These are phyloP conservation scores for Chrysolina haemoptera DNA, from an alignment of 2,888 invertebrate genomes.

Conservation along the genomic window DNA sequence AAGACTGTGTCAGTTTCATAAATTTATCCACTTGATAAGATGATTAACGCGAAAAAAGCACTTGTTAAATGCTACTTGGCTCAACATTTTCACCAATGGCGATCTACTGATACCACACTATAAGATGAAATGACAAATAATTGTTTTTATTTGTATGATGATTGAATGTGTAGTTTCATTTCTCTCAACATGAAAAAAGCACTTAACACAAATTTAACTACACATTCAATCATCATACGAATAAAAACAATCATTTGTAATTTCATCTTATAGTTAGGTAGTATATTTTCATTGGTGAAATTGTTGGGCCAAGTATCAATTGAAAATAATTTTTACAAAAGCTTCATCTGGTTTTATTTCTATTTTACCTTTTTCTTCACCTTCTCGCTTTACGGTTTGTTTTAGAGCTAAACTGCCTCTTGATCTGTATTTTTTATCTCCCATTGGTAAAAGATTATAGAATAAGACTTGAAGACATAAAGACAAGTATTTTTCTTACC, in stretches of 20 bases:
- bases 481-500: slow-evolving; percentile 7
- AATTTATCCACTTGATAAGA: background rate
- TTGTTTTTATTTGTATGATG: slow-evolving; percentile 4
- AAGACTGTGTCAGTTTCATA: slow-evolving; percentile 4
- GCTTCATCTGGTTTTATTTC: slow-evolving; percentile 10
- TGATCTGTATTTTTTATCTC: slow-evolving; percentile 16
- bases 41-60: slow-evolving; percentile 4
- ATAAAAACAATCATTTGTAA: slow-evolving; percentile 4
- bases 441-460: slow-evolving; percentile 9
- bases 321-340: background rate
- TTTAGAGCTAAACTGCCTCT: slow-evolving; percentile 6
- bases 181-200: slow-evolving; percentile 3
- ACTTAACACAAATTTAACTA: slow-evolving; percentile 1
- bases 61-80: slow-evolving; percentile 1
- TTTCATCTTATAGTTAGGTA: slow-evolving; percentile 1
- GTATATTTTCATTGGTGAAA: slow-evolving; percentile 9
- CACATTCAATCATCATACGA: slow-evolving; percentile 13
- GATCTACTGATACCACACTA: background rate
- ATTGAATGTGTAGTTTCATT: slow-evolving; percentile 1
- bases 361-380: slow-evolving; percentile 9
- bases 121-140: background rate
- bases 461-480: background rate
- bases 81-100: background rate
- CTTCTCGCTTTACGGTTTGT: slow-evolving; percentile 8
- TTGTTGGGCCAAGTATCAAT: slow-evolving; percentile 5